Evolutionary conservation across 2,797 vertebrate species (phyloP), one percentile per base, ranked within the genome.

Genomic region (Sebastes cheni): DNA sequence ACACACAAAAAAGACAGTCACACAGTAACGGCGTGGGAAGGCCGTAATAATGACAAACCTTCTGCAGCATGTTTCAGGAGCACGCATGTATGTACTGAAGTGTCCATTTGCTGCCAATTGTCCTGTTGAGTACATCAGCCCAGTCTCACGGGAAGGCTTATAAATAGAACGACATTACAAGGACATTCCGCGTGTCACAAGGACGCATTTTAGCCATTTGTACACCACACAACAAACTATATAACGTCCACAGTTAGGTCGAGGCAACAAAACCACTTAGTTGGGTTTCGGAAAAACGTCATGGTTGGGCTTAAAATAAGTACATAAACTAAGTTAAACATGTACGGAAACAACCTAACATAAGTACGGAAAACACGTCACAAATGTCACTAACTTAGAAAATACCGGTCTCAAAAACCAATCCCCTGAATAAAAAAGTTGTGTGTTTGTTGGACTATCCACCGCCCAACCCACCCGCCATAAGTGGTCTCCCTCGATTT

Each of bases 1-100:
- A 78, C 75, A 62, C 74, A 59, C 46, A 71, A 81, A 81, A 83
- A 72, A 66, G 72, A 85, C 50, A 72, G 22, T 29, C 13, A 54
- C 23, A 25, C 22, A 30, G 1, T 46, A 46, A 46, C 6, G 20
- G 61, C 42, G 22, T 22, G 34, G 29, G 32, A 70, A 55, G 22
- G 32, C 32, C 58, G 77, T 27, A 61, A 74, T 59, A 75, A 80
- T 69, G 70, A 88, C 62, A 89, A 79, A 81, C 75, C 76, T 78
- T 82, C 46, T 71, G 27, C 23, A 64, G 67, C 64, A 32, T 20
- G 25, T 56, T 74, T 39, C 16, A 14, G n/a, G 25, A 59, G 56
- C n/a, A 13, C 8, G n/a, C 56, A 34, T 73, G 30, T 11, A 64
- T 14, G 79, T 9, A n/a, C 20, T 20, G 50, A 81, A 89, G 80